phyloP scores from a whole-genome alignment of 1,140 invertebrate species.

The Paraescarpia echinospica region DNA sequence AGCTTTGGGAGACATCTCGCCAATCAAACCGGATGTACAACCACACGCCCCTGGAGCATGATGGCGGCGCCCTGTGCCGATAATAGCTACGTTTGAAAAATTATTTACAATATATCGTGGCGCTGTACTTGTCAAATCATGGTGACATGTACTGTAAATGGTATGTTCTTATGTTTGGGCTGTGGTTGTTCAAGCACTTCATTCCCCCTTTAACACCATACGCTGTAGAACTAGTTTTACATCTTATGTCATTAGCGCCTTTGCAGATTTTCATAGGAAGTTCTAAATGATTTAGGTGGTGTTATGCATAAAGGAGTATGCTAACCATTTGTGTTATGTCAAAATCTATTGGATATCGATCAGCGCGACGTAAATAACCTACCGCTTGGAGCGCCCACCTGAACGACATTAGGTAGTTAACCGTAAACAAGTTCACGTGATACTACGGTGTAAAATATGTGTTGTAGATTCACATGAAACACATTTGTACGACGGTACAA shows the following conservation, averaged over 20 bases:
- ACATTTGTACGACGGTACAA: neutral
- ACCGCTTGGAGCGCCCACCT: neutral
- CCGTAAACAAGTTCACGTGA: neutral
- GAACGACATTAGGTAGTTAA: neutral
- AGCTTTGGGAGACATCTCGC: no score
- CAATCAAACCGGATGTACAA: no score
- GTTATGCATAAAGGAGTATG: neutral
- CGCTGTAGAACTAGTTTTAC: no score
- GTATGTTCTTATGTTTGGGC: no score
- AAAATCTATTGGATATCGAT: neutral
- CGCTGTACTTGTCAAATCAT: no score
- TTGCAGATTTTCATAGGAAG: neutral
- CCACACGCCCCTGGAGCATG: no score
- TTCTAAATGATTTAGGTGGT: neutral
- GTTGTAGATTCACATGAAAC: neutral
- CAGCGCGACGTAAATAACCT: neutral
- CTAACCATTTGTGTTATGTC: neutral
- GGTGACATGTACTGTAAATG: no score
- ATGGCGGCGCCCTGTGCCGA: no score
- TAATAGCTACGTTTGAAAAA: no score
- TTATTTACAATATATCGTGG: no score
- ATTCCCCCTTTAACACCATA: neutral
- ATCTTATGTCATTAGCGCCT: no score
- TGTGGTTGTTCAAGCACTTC: no score
- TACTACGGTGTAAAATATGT: neutral